Conservation (phyloP, 2,113 vertebrate genomes). For the Podiceps cristatus region DNA sequence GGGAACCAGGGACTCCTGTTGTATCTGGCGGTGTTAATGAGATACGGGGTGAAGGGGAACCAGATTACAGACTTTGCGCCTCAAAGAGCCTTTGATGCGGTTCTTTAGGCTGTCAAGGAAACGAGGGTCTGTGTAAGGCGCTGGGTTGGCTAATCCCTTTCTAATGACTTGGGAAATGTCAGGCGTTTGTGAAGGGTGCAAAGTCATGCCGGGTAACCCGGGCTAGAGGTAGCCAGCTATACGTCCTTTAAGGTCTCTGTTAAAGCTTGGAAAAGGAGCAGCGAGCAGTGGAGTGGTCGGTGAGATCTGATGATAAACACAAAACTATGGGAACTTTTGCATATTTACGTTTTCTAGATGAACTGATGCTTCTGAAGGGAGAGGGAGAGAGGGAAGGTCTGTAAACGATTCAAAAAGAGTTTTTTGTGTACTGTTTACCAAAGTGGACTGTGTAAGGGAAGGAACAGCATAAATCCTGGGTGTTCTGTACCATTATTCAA, state of each 20-base stretch:
- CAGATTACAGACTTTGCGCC: fast-evolving
- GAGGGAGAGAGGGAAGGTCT: background rate
- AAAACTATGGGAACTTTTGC: fast-evolving
- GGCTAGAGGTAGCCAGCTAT: fast-evolving
- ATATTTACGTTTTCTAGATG: background rate
- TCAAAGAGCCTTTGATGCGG: background rate
- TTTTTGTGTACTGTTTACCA: background rate
- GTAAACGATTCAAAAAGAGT: background rate
- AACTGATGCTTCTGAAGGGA: background rate
- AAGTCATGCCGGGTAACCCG: background rate
- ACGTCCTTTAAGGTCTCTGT: no score
- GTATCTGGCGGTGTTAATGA: background rate
- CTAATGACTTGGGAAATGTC: background rate
- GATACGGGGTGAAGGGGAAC: background rate
- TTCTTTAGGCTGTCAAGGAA: background rate
- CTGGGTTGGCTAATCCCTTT: background rate
- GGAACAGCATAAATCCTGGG: background rate
- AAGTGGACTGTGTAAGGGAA: background rate
- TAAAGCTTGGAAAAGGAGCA: background rate
- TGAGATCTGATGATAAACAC: background rate
- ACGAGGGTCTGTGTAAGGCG: fast-evolving
- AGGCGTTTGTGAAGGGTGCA: background rate
- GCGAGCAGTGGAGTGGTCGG: fast-evolving
- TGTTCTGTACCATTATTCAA: background rate
- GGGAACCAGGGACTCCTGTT: background rate